Evolutionary conservation across 1,140 invertebrate species (phyloP), one percentile per base, ranked within the genome.

Genomic region (Papilio aristodemus): DNA sequence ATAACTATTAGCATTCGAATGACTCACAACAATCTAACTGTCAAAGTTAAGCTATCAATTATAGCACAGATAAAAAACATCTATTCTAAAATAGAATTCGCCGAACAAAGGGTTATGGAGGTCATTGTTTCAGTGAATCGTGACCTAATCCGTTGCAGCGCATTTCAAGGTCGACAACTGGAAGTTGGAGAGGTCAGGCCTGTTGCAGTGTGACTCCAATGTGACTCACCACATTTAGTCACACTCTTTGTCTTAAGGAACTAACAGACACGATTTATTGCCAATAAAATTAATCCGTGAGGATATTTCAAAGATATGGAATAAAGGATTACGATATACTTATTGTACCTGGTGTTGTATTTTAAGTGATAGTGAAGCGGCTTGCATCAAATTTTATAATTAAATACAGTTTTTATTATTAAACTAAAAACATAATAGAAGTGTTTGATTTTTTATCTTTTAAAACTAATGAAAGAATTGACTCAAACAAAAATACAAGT

Each of bases 11-110:
- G 14, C 43, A 50, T 17, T 50, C 19, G 10, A 17, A 62, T 62
- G 59, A 62, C 32, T 62, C 59, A 62, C 36, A 62, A 38, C 58
- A 59, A 59, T 59, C 58, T 59, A 59, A 37, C 59, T 37, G 59
- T 62, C 59, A 62, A 62, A 62, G n/a, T 39, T 9, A 10, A 62
- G n/a, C 46, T 22, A 38, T 62, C 59, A 62, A 62, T 62, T 62
- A 62, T 17, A 17, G 14, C n/a, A 14, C 36, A 19, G 59, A 62
- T 62, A 62, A 62, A 62, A 57, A 58, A 58, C 19, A 54, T 14
- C 25, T 32, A 62, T 62, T 62, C 14, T 32, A 59, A 59, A 59
- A 50, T 59, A 62, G 59, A 62, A 39, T 17, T 7, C 17, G 13
- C 0, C 59, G 27, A 62, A 62, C 59, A 62, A 62, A 62, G 59